Base-by-base conservation (phyloP, 2,113 vertebrate species). In the Rhombomys opimus region DNA sequence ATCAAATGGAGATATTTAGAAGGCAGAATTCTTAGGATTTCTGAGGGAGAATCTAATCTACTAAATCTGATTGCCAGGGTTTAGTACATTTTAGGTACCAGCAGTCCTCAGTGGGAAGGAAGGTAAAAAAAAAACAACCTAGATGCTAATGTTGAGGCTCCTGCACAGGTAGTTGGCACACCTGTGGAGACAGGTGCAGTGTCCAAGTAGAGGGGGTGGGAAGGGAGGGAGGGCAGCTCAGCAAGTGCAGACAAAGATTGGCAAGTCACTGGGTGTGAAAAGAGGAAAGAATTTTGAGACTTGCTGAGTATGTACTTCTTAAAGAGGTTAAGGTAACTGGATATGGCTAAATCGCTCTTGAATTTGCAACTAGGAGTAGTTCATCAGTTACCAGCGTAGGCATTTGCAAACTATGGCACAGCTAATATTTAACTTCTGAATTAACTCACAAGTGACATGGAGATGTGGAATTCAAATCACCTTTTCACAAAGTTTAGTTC, bases 271-370 rank as follows among this genome's bases (percentile, higher is more conserved):
- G 20, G 59, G 46, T 75, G 1, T 54, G 11, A 90, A 63, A 85
- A 68, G 94, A 72, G n/a, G 9, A 41, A 76, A 90, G n/a, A 1
- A 67, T 90, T 92, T 82, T 91, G 61, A 92, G 73, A 90, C 52
- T 12, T 76, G 15, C 11, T 38, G 7, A 46, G 0, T 63, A 84
- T 15, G 38, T 61, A 70, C 41, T 78, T 35, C 61, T 73, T 27
- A 15, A 67, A 77, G 38, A 87, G 0, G 5, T 86, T 23, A 67
- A 46, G 57, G 27, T 78, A 57, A 38, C 63, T 72, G 73, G 61
- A 93, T 80, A 85, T n/a, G 46, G 18, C 68, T 59, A 59, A 17
- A 1, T 73, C 5, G 50, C 18, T 92, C 54, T 92, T 93, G 32
- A 20, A 35, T 72, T 81, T 52, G 32, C n/a, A 65, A 38, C 25